Evolutionary conservation across 2,797 vertebrate species (phyloP), one percentile per base, ranked within the genome.

Genomic region (Scyliorhinus canicula): DNA sequence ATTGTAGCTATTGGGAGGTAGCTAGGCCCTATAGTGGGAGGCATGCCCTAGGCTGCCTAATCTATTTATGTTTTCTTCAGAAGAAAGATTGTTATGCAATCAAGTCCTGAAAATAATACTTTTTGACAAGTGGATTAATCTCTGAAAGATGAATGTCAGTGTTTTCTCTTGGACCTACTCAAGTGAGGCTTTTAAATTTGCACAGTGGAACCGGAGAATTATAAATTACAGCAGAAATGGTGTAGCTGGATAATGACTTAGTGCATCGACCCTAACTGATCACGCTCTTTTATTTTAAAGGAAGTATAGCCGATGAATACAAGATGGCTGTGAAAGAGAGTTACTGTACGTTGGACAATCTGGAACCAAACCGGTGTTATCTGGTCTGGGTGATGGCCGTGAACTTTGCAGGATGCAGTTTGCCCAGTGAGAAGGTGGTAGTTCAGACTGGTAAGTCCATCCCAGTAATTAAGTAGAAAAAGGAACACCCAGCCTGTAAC

Each of bases 331-430:
- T 99, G 96, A 99, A 99, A 96, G 99, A 99, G 97, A 99, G 98
- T 96, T 98, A 98, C 96, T 99, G 98, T 95, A 97, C 98, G 95
- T 97, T 99, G 96, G 99, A 99, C 96, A 99, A 99, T 95, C 96
- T 99, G 96, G 98, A 99, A 95, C 98, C 99, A 44, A 98, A 98
- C 96, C 98, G 95, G 96, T 97, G 96, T 95, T 99, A 99, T 96
- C 98, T 98, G 95, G 98, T 99, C 95, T 99, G 99, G 99, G 98
- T 99, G 96, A 99, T 99, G 99, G 99, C 98, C 74, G 98, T 99
- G 96, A 99, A 99, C 96, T 97, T 98, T 95, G 98, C 98, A 0
- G 99, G 99, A 95, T 99, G 99, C 96, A 99, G 99, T 95, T 97
- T 99, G 96, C 98, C 99, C 95, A 99, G 98, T 55, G 98, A 98